These are phyloP conservation scores for Sebastes diaconus DNA, from an alignment of 2,797 vertebrate species.

Conservation along the genomic window DNA sequence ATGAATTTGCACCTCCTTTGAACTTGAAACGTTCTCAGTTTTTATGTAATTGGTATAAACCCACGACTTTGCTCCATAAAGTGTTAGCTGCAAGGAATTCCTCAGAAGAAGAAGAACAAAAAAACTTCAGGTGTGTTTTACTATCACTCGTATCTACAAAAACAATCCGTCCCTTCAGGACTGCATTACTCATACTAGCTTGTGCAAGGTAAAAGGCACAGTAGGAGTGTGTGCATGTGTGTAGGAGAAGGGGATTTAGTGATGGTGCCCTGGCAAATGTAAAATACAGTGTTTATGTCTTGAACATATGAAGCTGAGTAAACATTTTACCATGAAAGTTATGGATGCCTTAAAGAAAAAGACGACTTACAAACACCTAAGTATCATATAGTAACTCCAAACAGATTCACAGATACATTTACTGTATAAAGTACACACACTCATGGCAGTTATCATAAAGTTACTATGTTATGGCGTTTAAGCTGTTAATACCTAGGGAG, in stretches of 20 bases:
- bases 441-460: conserved; percentile 21
- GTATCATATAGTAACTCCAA: conserved; percentile 6
- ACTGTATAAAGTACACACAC: conserved; percentile 10
- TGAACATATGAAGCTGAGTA: conserved; percentile 16
- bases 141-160: conserved; percentile 36
- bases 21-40: not conserved
- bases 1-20: not conserved
- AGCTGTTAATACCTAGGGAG: conserved; percentile 18
- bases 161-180: conserved; percentile 38
- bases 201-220: conserved; percentile 38
- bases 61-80: not conserved
- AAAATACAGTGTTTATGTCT: conserved; percentile 2
- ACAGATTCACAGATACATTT: conserved; percentile 12
- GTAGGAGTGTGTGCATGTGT: conserved; percentile 15
- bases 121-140: conserved; percentile 19
- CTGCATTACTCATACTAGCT: conserved; percentile 32
- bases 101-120: not conserved
- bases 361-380: not conserved
- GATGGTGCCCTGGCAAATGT: not conserved
- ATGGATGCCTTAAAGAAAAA: conserved; percentile 18
- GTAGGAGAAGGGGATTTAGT: not conserved
- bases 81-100: not conserved
- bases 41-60: not conserved
- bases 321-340: conserved; percentile 29
- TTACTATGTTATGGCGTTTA: not conserved